Base-by-base conservation (phyloP, 2,797 vertebrate species). In the Myotis daubentonii region DNA sequence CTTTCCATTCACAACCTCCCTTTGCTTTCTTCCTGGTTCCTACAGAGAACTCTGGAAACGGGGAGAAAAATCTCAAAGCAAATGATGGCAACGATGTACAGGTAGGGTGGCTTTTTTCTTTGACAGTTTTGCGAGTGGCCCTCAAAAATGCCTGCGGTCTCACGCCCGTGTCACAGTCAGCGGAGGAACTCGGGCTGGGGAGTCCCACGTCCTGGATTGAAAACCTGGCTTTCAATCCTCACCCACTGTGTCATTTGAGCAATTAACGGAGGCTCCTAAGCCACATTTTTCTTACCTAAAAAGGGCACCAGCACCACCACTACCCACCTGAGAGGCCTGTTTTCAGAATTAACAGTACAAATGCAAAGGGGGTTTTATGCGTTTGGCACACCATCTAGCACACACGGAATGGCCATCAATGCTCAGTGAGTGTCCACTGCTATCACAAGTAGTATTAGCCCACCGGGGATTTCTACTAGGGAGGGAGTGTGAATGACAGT, bases 111-210 rank as follows among this genome's bases (percentile, higher is more conserved):
- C 25, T 47, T 15, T 25, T 23, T 17, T 36, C 75, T 36, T 0
- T 33, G 8, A 25, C 19, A 66, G 62, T 30, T 23, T 23, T 41
- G 2, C 66, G 57, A 15, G 22, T 8, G 30, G 2, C 19, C 82
- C 36, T 51, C 41, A 23, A 16, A 16, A 65, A 44, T 7, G 3
- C 41, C 57, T 16, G 41, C 5, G 74, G 87, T 20, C 62, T 23
- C 44, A 1, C 0, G 44, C 53, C 7, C 17, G 5, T 8, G 17
- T 10, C 30, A 25, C 33, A 13, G 8, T 6, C 1, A 8, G 55
- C 65, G 47, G 41, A 47, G 19, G 33, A 83, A 3, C 15, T 2
- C 1, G 1, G 82, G 17, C 60, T 36, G 13, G 2, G 11, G 66
- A 1, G 30, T 36, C 74, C 76, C 2, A 2, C 3, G 7, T 8